Percentiles rank a stretch among this genome's conserved stretches.
phyloP scores from a whole-genome alignment of 2,113 vertebrate genomes.

The Xiphophorus couchianus region DNA sequence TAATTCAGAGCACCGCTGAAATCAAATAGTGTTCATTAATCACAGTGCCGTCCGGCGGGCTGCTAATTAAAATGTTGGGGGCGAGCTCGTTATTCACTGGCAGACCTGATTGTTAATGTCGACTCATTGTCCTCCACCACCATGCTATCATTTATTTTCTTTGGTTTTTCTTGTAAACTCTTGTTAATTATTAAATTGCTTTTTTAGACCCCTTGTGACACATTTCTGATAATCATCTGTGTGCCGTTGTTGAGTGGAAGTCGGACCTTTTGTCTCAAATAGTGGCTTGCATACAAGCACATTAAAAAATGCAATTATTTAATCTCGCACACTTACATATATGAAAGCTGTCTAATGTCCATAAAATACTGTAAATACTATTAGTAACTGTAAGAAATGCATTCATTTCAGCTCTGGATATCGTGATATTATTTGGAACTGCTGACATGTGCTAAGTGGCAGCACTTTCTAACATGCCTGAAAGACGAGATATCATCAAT shows the following conservation, averaged over 20 bases:
- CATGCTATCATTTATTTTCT: conserved; percentile 83
- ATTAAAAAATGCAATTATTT: conserved; percentile 2
- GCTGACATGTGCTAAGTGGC: conserved; percentile 24
- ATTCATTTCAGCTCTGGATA: neutral
- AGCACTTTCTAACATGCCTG: conserved; percentile 13
- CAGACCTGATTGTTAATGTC: conserved; percentile 86
- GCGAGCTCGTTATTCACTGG: conserved; percentile 84
- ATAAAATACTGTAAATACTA: neutral
- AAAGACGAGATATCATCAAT: conserved; percentile 24
- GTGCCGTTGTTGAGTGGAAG: conserved; percentile 47
- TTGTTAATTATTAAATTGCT: conserved; percentile 83
- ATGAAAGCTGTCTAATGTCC: neutral
- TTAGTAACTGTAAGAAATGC: neutral
- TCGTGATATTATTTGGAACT: neutral
- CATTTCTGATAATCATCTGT: conserved; percentile 74
- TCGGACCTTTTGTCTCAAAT: conserved; percentile 26
- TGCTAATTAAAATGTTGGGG: conserved; percentile 87
- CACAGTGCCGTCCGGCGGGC: conserved; percentile 79
- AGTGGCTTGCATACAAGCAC: conserved; percentile 2
- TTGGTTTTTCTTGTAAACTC: conserved; percentile 83
- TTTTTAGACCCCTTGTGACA: conserved; percentile 74
- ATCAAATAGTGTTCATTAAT: conserved; percentile 88
- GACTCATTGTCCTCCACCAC: conserved; percentile 83
- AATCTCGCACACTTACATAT: neutral
- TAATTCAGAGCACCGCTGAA: conserved; percentile 85